Evolutionary conservation across 2,888 invertebrate genomes (phyloP).

Genomic region (Dasysyrphus albostriatus): DNA sequence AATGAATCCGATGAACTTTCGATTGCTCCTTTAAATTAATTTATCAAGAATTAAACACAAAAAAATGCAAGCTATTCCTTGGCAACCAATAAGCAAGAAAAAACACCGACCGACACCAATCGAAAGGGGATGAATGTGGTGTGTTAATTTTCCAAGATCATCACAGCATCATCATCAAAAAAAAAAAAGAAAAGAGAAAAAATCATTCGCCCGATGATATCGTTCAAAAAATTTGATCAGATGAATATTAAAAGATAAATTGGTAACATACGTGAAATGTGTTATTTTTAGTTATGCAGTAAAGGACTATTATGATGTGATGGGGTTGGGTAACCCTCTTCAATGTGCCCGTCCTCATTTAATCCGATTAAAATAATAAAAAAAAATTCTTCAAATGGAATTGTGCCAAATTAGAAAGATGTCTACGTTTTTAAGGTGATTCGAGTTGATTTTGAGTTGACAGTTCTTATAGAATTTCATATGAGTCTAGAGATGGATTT

Average conservation of each 20-base stretch:
- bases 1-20: constrained; percentile 39
- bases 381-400: constrained; percentile 55
- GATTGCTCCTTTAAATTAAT: constrained; percentile 13
- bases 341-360: constrained; percentile 40
- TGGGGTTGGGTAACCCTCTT: constrained; percentile 20
- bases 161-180: constrained; percentile 20
- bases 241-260: constrained; percentile 61
- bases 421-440: constrained; percentile 45
- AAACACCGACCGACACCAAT: neutral
- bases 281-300: constrained; percentile 33
- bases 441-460: constrained; percentile 48
- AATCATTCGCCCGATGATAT: constrained; percentile 35
- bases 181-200: constrained; percentile 23
- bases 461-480: constrained; percentile 45
- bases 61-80: constrained; percentile 40
- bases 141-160: constrained; percentile 51
- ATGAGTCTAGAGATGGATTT: constrained; percentile 26
- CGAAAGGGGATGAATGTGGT: neutral
- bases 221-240: constrained; percentile 59
- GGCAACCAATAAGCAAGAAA: neutral
- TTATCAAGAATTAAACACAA: constrained; percentile 12
- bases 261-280: constrained; percentile 50
- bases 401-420: constrained; percentile 52
- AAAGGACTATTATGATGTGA: neutral
- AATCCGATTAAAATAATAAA: constrained; percentile 29